Evolutionary conservation across 2,888 invertebrate genomes (phyloP), one percentile per base, ranked within the genome.

Genomic region (Rhimphoctona megacephalus): DNA sequence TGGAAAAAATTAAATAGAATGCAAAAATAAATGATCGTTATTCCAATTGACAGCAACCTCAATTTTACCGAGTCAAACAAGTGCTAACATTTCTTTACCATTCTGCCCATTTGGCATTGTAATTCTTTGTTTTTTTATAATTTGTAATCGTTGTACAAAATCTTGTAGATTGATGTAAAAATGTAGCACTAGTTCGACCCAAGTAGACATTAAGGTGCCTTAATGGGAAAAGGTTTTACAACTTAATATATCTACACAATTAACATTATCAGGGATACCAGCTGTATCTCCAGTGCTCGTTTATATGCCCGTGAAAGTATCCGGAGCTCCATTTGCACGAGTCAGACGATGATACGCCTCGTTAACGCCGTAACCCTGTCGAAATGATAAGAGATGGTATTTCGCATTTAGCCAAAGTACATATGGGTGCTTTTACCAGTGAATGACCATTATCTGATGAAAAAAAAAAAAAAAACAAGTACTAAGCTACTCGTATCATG

Each of bases 241-340:
- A 79, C 73, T 43, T 67, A 57, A 57, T 30, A 70, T 79, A 77
- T 73, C 67, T 73, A 79, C 83, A 79, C 69, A 66, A 83, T 79
- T 73, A 54, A 83, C 79, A 67, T 66, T 54, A 78, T 67, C 72
- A 57, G 43, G 46, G 43, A 74, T 49, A 54, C 67, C 54, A 79
- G 78, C 78, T 17, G 52, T 78, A 67, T 78, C 78, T 22, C 64
- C 36, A 52, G 25, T 19, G 64, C 33, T 73, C 67, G 73, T 67
- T 78, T 25, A 54, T 67, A 66, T 36, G 64, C 67, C 78, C 43
- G 67, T 36, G 52, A 77, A 77, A 66, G 46, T 33, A 52, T 77
- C 77, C 77, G 66, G 49, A 66, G 49, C 66, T 77, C 49, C 67
- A 67, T 78, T 78, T 67, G 66, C 39, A 54, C 78, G 78, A 78